A percentile compares a stretch with the other conserved stretches of the same genome.
Conservation (phyloP, 2,797 vertebrate species). For the Mormyrus proboscirostris region DNA sequence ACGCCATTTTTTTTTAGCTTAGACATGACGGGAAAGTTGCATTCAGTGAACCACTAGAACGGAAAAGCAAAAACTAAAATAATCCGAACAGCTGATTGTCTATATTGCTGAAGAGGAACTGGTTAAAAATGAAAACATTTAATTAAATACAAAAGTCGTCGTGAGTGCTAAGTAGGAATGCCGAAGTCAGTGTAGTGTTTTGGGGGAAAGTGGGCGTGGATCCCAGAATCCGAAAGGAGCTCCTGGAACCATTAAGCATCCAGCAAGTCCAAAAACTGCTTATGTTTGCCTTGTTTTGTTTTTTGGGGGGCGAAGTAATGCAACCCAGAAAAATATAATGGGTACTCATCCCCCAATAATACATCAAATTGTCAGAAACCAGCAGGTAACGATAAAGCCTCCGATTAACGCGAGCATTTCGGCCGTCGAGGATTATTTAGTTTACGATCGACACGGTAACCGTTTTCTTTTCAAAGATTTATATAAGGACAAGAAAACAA, state of each 20-base stretch:
- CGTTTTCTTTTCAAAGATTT: conserved; percentile 61
- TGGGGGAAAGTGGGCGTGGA: conserved; percentile 45
- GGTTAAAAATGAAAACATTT: background rate
- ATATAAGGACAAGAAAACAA: conserved; percentile 64
- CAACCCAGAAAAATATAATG: conserved; percentile 41
- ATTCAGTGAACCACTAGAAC: background rate
- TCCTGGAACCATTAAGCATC: conserved; percentile 22
- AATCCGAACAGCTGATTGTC: background rate
- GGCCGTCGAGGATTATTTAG: conserved; percentile 56
- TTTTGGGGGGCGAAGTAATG: conserved; percentile 23
- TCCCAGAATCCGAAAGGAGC: conserved; percentile 21
- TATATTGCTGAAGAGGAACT: background rate
- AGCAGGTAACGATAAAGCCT: background rate
- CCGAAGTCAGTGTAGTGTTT: background rate
- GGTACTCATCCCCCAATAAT: conserved; percentile 58
- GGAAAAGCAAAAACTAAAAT: background rate
- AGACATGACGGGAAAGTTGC: background rate
- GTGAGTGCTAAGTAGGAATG: background rate
- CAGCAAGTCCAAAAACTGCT: conserved; percentile 52
- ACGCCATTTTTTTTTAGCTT: background rate
- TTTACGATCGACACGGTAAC: conserved; percentile 64
- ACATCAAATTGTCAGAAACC: conserved; percentile 57
- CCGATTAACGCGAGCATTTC: conserved; percentile 34
- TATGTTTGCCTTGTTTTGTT: conserved; percentile 20
- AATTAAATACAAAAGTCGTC: background rate